Base-by-base conservation (phyloP, 2,113 vertebrate genomes). In the Theristicus caerulescens region DNA sequence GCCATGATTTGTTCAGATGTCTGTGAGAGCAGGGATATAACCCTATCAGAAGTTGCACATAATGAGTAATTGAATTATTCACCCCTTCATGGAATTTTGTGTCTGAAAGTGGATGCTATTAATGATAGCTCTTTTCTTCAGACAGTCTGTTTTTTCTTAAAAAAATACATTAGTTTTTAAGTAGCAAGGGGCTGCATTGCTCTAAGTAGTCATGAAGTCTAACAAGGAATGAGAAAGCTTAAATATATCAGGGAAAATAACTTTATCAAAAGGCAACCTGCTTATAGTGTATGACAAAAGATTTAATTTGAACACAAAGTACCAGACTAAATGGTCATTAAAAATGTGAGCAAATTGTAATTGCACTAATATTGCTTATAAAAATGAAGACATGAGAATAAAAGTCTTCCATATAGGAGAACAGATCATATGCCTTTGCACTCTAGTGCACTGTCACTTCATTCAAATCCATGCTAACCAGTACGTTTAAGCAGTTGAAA, bases 221-320 rank as follows among this genome's bases (percentile, higher is more conserved):
- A 69, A 59, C 0, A 3, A 93, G 16, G 26, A 80, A 52, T 69
- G 78, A 81, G 66, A 57, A 77, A 78, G 3, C 67, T 78, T 90
- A 73, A 88, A 40, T 55, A 18, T 80, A 64, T 88, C 24, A 67
- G 26, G 32, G 32, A 87, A 91, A 77, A 82, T 27, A 84, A 46
- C 25, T 69, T 90, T 77, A 64, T 88, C 67, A 78, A 92, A 81
- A 96, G n/a, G 22, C 85, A 76, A 21, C 31, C 24, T 85, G 21
- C 27, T 66, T 93, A 36, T 22, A 26, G 13, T 69, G 3, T 82
- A 59, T 55, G 47, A 77, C 40, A 85, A 9, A 46, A 86, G 64
- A 92, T 86, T 85, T 84, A 85, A 67, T 94, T 88, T 78, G 16
- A 85, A 49, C 74, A 77, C 20, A 34, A 62, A 74, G 8, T 69